Conservation (phyloP, 64 coral and sea anemone species). For the Stylophora pistillata region DNA sequence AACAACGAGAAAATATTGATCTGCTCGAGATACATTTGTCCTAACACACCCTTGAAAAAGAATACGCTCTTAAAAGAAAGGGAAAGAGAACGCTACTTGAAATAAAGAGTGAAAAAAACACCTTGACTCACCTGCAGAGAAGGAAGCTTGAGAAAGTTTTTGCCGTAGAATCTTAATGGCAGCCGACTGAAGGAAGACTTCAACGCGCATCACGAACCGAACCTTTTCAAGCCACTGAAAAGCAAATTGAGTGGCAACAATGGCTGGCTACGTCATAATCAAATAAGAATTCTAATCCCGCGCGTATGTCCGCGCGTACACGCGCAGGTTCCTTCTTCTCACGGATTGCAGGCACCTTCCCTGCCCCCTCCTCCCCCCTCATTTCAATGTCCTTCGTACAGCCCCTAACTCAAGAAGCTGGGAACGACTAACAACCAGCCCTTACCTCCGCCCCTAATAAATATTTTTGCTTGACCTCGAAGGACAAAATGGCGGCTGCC, state of each 20-base stretch:
- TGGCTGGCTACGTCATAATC: neutral
- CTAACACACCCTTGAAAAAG: too few relatives aligned
- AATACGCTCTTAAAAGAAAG: neutral
- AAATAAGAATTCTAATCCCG: neutral
- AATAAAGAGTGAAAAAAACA: neutral
- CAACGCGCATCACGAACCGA: constrained; percentile 5
- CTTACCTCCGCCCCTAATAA: neutral
- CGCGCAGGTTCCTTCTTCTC: neutral
- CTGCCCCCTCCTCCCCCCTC: neutral
- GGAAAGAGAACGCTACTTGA: neutral
- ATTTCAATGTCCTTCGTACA: too few relatives aligned
- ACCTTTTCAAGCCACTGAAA: neutral
- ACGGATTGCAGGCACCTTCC: neutral
- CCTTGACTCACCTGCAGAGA: constrained; percentile 12
- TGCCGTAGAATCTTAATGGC: constrained; percentile 15
- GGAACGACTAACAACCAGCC: too few relatives aligned
- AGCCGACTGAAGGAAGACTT: constrained; percentile 28
- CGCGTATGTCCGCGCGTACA: neutral
- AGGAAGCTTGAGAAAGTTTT: neutral
- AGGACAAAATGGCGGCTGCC: constrained; percentile 89
- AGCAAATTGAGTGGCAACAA: neutral
- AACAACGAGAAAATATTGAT: too few relatives aligned
- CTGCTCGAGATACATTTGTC: too few relatives aligned
- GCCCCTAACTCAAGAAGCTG: too few relatives aligned
- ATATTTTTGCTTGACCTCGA: neutral